These are phyloP conservation scores for Drosophila nannoptera DNA, from an alignment of 1,140 invertebrate genomes.

Conservation along the genomic window DNA sequence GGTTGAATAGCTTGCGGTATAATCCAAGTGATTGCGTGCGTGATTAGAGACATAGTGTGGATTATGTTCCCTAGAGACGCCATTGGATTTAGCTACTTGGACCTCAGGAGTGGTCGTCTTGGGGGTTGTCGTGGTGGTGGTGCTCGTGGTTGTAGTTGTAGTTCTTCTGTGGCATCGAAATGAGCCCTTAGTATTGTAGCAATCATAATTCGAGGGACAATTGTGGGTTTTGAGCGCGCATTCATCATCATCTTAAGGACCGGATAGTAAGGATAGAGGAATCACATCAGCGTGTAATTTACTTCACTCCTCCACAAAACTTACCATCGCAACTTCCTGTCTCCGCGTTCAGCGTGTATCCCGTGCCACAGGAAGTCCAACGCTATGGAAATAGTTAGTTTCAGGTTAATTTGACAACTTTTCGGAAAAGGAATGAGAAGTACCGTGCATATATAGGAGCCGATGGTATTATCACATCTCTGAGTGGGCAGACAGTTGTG, in stretches of 20 bases:
- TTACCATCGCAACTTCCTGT: slow-evolving; percentile 92
- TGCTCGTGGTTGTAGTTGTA: slow-evolving; percentile 46
- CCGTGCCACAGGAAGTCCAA: slow-evolving; percentile 92
- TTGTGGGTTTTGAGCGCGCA: slow-evolving; percentile 90
- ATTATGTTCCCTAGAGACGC: neutral
- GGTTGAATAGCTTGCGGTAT: slow-evolving; percentile 12
- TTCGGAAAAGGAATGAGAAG: neutral
- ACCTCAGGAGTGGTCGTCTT: slow-evolving; percentile 24
- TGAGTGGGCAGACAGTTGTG: slow-evolving; percentile 84
- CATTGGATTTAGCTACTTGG: slow-evolving; percentile 4
- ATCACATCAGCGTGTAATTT: no score
- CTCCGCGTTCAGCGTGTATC: slow-evolving; percentile 94
- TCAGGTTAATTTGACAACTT: neutral
- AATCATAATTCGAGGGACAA: slow-evolving; percentile 89
- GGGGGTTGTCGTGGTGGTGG: slow-evolving; percentile 46
- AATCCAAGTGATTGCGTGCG: slow-evolving; percentile 17
- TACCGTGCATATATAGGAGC: slow-evolving; percentile 89
- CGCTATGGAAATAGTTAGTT: slow-evolving; percentile 51
- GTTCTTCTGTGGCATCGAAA: slow-evolving; percentile 68
- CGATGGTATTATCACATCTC: slow-evolving; percentile 93
- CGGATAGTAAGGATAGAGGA: no score
- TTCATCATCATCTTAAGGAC: slow-evolving; percentile 91
- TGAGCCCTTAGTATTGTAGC: slow-evolving; percentile 86
- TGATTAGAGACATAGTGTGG: neutral
- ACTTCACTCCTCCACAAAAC: neutral